Percentiles rank a stretch among this genome's conserved stretches.
These are phyloP conservation scores for Gasterosteus aculeatus DNA, from an alignment of 2,113 vertebrate species.

Conservation along the genomic window DNA sequence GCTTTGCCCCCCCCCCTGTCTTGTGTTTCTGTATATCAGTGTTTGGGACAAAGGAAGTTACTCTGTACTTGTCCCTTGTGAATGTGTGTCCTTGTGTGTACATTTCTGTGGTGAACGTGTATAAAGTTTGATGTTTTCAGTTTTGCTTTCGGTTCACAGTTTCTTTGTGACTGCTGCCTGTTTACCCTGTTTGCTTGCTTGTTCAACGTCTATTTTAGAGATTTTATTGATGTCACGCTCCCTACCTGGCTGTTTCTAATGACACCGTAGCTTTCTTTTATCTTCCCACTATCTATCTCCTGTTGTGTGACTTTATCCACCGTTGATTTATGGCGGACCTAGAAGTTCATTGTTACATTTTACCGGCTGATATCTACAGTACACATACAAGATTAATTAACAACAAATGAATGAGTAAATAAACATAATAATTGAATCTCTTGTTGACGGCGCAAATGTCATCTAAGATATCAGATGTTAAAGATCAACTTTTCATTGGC, in stretches of 20 bases:
- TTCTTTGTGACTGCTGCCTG: conserved; percentile 50
- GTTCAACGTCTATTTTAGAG: conserved; percentile 11
- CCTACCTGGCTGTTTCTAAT: conserved; percentile 14
- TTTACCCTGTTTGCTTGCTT: conserved; percentile 1
- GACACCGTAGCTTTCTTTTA: conserved; percentile 11
- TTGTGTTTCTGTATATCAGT: conserved; percentile 9
- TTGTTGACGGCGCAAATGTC: background rate
- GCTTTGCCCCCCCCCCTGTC: background rate
- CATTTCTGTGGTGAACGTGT: background rate
- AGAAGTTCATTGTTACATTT: background rate
- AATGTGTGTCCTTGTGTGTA: background rate
- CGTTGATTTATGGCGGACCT: conserved; percentile 35
- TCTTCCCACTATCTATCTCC: conserved; percentile 5
- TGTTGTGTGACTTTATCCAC: conserved; percentile 30
- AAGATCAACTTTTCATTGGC: background rate
- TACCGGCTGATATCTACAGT: background rate
- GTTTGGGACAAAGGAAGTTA: background rate
- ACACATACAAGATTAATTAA: conserved; percentile 13
- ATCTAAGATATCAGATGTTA: background rate
- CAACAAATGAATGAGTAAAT: background rate
- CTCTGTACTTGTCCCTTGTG: background rate
- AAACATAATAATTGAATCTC: background rate
- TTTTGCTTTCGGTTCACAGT: conserved; percentile 8
- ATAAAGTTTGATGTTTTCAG: background rate
- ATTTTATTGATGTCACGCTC: conserved; percentile 23